phyloP scores from a whole-genome alignment of 1,140 invertebrate genomes.

The Oncopodura yosiiana region DNA sequence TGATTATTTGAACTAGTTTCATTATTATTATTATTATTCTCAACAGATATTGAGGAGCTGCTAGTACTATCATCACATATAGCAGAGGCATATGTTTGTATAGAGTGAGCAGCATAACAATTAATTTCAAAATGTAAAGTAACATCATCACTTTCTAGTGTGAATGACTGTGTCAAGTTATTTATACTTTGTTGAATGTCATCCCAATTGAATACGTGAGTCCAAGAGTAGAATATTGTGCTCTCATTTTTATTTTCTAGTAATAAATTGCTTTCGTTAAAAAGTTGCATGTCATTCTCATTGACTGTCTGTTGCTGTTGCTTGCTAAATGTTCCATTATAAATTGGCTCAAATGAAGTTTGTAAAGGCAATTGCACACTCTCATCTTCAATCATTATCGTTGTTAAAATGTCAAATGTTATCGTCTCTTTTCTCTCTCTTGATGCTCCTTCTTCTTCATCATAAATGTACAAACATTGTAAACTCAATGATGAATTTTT shows the following conservation, averaged over 20 bases:
- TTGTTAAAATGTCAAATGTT: constrained; percentile 21
- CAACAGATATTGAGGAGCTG: no score
- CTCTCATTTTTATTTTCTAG: no score
- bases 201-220: constrained; percentile 12
- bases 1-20: not conserved
- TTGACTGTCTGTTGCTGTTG: not conserved
- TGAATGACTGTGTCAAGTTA: not conserved
- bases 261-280: not conserved
- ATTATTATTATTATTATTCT: not conserved
- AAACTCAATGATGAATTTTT: not conserved
- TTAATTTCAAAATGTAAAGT: constrained; percentile 27
- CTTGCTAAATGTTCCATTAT: constrained; percentile 1
- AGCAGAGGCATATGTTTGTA: no score
- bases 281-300: not conserved
- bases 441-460: constrained; percentile 3
- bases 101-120: constrained; percentile 6
- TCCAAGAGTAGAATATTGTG: constrained; percentile 16
- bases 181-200: constrained; percentile 18
- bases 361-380: constrained; percentile 22
- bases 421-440: constrained; percentile 7
- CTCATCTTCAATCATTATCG: constrained; percentile 16
- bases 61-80: no score
- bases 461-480: not conserved
- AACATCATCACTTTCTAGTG: constrained; percentile 10
- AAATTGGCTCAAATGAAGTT: constrained; percentile 8